Percentiles rank a stretch among this genome's conserved stretches.
phyloP scores from a whole-genome alignment of 2,113 vertebrate genomes.

The Martes martes region DNA sequence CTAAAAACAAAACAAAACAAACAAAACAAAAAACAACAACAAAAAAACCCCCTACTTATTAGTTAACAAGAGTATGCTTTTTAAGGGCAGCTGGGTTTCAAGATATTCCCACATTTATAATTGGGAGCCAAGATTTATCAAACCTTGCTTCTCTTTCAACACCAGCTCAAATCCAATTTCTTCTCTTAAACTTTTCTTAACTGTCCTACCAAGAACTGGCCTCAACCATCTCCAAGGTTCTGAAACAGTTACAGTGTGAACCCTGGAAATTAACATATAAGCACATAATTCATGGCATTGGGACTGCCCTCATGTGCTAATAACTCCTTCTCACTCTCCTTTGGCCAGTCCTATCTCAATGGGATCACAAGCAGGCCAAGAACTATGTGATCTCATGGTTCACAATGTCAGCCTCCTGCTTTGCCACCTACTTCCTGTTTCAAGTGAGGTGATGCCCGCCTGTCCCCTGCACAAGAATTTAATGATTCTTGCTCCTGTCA shows the following conservation, averaged over 20 bases:
- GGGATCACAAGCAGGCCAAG: background rate
- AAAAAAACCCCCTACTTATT: background rate
- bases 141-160: background rate
- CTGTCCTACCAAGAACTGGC: background rate
- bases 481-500: background rate
- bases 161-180: background rate
- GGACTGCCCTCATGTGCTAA: background rate
- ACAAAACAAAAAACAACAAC: background rate
- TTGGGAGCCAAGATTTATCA: background rate
- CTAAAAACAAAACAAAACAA: background rate
- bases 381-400: background rate
- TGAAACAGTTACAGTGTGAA: background rate
- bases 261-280: background rate
- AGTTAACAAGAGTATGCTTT: background rate
- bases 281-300: accelerated
- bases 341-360: no score
- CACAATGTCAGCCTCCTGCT: background rate
- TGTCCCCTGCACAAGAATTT: background rate
- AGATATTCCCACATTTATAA: background rate
- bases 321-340: background rate
- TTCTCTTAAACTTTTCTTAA: background rate
- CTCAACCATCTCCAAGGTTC: background rate
- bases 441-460: background rate
- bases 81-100: background rate
- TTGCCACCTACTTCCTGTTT: background rate